phyloP scores from a whole-genome alignment of 2,888 invertebrate species.

The Eristalis arbustorum region DNA sequence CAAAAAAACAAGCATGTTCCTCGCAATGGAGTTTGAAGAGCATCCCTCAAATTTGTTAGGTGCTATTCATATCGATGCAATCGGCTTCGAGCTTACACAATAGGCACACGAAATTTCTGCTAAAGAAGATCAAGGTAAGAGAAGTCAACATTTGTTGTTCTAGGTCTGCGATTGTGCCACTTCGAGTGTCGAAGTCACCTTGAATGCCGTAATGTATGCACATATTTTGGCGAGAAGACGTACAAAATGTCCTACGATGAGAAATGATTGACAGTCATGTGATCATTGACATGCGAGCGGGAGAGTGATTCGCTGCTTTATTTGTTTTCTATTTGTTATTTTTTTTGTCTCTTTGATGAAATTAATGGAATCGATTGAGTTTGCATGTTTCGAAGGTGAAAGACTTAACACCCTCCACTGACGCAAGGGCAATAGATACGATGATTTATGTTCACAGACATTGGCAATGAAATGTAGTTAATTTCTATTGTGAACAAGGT shows the following conservation, averaged over 20 bases:
- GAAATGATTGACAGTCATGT: conserved; percentile 41
- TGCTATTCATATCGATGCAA: conserved; percentile 33
- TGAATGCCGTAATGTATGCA: conserved; percentile 16
- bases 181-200: conserved; percentile 41
- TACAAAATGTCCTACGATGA: neutral
- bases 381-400: conserved; percentile 16
- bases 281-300: conserved; percentile 25
- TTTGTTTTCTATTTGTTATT: neutral
- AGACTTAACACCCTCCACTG: neutral
- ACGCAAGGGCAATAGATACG: neutral
- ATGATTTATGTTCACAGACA: neutral
- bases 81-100: neutral
- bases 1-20: neutral
- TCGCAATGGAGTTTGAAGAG: neutral
- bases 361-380: neutral
- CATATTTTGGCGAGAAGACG: conserved; percentile 1
- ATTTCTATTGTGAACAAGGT: too few relatives aligned
- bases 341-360: neutral
- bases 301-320: neutral
- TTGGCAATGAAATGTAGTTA: neutral
- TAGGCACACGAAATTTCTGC: conserved; percentile 14
- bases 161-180: conserved; percentile 20
- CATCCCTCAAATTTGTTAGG: conserved; percentile 8
- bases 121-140: conserved; percentile 48
- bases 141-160: conserved; percentile 9